Base-by-base conservation (phyloP, 2,797 vertebrate genomes). In the Nothura maculosa region DNA sequence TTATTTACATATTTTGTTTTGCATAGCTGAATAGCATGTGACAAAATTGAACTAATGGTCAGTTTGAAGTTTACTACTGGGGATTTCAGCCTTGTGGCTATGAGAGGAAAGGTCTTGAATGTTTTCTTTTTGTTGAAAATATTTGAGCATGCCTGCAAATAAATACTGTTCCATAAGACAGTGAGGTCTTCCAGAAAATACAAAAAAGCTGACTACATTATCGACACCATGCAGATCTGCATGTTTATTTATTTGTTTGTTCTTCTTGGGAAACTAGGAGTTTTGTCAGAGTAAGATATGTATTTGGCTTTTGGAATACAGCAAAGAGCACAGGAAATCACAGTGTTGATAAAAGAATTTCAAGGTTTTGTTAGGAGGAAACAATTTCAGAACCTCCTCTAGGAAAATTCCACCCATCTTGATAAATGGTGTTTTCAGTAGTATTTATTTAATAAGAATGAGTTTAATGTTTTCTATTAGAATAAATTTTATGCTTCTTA, bases 291-390 rank as follows among this genome's bases (percentile, higher is more conserved):
- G 66, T 50, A 69, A 54, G 38, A 77, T 66, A 32, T 5, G 0
- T 72, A 80, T 80, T 91, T 94, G 64, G 58, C 66, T 90, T 91
- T 90, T 81, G 64, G 82, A 95, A 84, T 86, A 61, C 45, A 92
- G 57, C 27, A 85, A 83, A 43, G 43, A 83, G 79, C 47, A 92
- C 73, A 74, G 90, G 87, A 96, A 96, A 93, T 89, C 36, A 42
- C 85, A 90, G 48, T 90, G 85, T 80, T 93, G 91, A 92, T 89
- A 92, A 95, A 87, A 77, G 72, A 32, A 72, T 90, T 90, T 60
- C 79, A 52, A 91, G 76, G 43, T 90, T 86, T 58, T 86, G 72
- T 85, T 93, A 80, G 45, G 58, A 93, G 64, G 68, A 95, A 96
- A 86, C 8, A 22, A 54, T 72, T 91, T 91, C 27, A 92, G 76